Evolutionary conservation across 2,888 invertebrate genomes (phyloP).

Genomic region (Phoenoteleia sp.): DNA sequence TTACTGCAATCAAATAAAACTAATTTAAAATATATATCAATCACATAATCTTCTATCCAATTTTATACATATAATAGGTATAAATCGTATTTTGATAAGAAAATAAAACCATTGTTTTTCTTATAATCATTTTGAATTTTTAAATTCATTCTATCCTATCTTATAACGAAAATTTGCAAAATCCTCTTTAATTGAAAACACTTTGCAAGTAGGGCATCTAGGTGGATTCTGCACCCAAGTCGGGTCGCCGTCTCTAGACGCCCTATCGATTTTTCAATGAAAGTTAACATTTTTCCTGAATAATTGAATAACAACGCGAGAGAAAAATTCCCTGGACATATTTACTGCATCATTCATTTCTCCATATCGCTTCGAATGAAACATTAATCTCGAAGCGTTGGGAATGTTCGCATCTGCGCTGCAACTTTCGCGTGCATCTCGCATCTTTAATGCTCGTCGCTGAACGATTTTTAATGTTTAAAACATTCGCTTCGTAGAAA

Average conservation of each 20-base stretch:
- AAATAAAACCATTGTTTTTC: no score
- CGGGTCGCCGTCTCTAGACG: background rate
- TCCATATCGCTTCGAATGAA: constrained; percentile 33
- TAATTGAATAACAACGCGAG: constrained; percentile 52
- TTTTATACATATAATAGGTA: no score
- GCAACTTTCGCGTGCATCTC: constrained; percentile 58
- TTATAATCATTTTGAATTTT: no score
- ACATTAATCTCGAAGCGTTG: constrained; percentile 53
- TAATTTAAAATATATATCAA: no score
- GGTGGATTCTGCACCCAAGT: background rate
- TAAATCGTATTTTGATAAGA: no score
- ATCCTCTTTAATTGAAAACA: no score
- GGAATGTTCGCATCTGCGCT: constrained; percentile 58
- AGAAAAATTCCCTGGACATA: constrained; percentile 44
- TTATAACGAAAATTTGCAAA: no score
- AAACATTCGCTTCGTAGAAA: constrained; percentile 36
- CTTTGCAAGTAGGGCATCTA: no score
- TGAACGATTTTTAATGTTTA: constrained; percentile 60
- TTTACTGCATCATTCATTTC: constrained; percentile 39
- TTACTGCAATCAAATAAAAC: no score
- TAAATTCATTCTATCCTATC: no score
- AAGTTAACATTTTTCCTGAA: constrained; percentile 52
- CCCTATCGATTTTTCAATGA: constrained; percentile 35
- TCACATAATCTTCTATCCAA: no score
- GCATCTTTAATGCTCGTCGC: background rate